Base-by-base conservation (phyloP, 2,113 vertebrate species). In the Hippocampus mohnikei region DNA sequence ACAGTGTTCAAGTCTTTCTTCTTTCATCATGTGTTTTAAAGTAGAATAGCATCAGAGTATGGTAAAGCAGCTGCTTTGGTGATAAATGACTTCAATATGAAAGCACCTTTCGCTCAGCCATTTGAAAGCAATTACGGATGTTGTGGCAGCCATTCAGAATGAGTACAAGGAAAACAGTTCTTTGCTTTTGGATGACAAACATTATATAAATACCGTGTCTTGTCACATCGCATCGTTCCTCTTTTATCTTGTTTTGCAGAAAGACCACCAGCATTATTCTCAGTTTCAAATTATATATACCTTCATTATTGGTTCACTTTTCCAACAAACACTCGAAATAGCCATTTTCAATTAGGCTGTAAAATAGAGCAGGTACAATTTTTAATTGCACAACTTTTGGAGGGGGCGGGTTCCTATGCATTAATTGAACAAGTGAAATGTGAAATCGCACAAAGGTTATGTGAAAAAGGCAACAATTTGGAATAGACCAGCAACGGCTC, bases 41-140 rank as follows among this genome's bases (percentile, higher is more conserved):
- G 0, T 11, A 13, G 3, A 63, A 65, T 4, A 56, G n/a, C 56
- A 2, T 40, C 11, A 23, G 56, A 20, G 21, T 21, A 2, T 59
- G 29, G 8, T 25, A 33, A 2, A 13, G 61, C 44, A 25, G 18
- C 12, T 13, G 20, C 20, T 42, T 63, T 40, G 61, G 21, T 65
- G 41, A 44, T 16, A 46, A 65, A 65, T 65, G n/a, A 12, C 37
- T 21, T 8, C 25, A 65, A 5, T 44, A 46, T 27, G 15, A 64
- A 64, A 64, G 40, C 11, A 72, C 71, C 27, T 25, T 75, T 44
- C 75, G 12, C 46, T 65, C 0, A 25, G 55, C 3, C 64, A 25
- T 61, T 70, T 59, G 29, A 58, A 66, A 56, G 11, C 52, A 46
- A 59, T 53, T 18, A 11, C 48, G 61, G 23, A 46, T 52, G 69